Base-by-base conservation (phyloP, 2,113 vertebrate genomes). In the Salvelinus namaycush region DNA sequence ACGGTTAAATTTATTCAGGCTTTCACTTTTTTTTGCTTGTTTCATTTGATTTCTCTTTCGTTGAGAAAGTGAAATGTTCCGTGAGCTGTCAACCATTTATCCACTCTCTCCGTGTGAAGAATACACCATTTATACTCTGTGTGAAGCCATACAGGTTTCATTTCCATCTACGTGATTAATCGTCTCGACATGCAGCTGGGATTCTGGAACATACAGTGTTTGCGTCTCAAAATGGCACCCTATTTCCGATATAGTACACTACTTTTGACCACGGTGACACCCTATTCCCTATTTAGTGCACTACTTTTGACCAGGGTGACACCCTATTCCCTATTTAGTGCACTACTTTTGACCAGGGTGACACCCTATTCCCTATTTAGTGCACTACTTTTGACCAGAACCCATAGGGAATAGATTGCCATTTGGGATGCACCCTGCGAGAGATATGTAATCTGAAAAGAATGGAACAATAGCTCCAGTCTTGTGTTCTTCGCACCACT, bases 401-500 rank as follows among this genome's bases (percentile, higher is more conserved):
- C 14, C 12, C 51, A 16, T 44, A 54, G 14, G 51, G 51, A 54
- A 16, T 54, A 18, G 16, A 54, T 14, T 18, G 14, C 51, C 51
- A 54, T 49, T 49, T 49, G 48, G 9, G 48, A 11, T 3, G 1
- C 48, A 2, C 1, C 48, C 14, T 54, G 3, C 1, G 14, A 54
- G 51, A 54, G 51, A 54, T 39, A n/a, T 18, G 29, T 20, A 5
- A 22, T 73, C 62, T 29, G 69, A 48, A 66, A 48, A 73, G 4
- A 22, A 29, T 20, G 39, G 18, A 64, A 76, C 71, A 80, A 62
- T 44, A 59, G 70, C 73, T 79, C 75, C 14, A 78, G 49, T 51
- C 70, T 60, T 68, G 24, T 9, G 76, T 72, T 82, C 77, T 83
- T 75, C 24, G 68, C 72, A 70, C 44, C 5, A 4, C 60, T 1